phyloP scores from a whole-genome alignment of 2,113 vertebrate species.

The Takifugu flavidus region DNA sequence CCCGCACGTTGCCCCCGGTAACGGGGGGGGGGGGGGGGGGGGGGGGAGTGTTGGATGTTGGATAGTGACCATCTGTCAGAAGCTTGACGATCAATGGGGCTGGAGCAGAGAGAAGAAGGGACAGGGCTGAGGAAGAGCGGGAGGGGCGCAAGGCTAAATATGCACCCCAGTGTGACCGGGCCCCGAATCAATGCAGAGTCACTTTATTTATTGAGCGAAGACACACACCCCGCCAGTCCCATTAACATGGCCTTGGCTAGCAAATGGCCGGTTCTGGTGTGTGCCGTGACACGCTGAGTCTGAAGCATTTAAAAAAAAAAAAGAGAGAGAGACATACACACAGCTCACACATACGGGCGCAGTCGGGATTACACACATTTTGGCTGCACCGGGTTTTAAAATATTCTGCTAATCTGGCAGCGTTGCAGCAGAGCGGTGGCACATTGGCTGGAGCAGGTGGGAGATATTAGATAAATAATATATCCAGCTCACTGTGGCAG shows the following conservation, averaged over 20 bases:
- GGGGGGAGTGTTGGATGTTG: neutral
- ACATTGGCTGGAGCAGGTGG: neutral
- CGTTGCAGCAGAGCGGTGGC: neutral
- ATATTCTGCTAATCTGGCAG: neutral
- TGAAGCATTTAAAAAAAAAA: slow-evolving; percentile 1
- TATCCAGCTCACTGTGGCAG: slow-evolving; percentile 60
- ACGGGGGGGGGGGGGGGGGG: slow-evolving; percentile 35
- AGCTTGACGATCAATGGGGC: slow-evolving; percentile 68
- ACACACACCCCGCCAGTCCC: slow-evolving; percentile 44
- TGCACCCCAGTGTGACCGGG: slow-evolving; percentile 58
- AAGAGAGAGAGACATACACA: neutral
- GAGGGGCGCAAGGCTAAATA: slow-evolving; percentile 61
- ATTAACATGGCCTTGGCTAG: slow-evolving; percentile 58
- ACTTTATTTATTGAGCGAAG: slow-evolving; percentile 61
- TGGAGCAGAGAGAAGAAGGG: slow-evolving; percentile 22
- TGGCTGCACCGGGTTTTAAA: neutral
- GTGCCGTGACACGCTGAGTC: slow-evolving; percentile 22
- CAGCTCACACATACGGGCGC: neutral
- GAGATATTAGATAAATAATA: slow-evolving; percentile 7
- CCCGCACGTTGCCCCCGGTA: slow-evolving; percentile 59
- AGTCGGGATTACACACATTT: neutral
- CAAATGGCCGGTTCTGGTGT: slow-evolving; percentile 37
- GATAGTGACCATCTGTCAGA: slow-evolving; percentile 74
- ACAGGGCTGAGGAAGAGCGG: slow-evolving; percentile 8
- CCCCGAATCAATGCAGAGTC: slow-evolving; percentile 56